Base-by-base conservation (phyloP, 2,797 vertebrate species). In the Myotis daubentonii region DNA sequence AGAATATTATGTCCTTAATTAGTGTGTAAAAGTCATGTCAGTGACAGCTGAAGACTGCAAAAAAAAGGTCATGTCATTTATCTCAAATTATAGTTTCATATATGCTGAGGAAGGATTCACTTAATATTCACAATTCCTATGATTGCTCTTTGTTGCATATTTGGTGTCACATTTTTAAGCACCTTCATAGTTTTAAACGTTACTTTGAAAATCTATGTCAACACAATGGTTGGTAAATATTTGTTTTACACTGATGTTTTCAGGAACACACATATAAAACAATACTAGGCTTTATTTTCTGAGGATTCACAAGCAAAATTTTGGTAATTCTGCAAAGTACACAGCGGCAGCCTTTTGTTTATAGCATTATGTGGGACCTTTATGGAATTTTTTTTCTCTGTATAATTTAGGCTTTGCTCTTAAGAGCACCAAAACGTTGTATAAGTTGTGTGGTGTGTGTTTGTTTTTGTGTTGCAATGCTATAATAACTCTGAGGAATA, bases 231-330 rank as follows among this genome's bases (percentile, higher is more conserved):
- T 85, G 44, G 44, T 90, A 57, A 76, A 80, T n/a, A 28, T 15
- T 65, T 83, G 6, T 87, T 94, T 96, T 92, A 70, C 8, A 33
- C 7, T 84, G 57, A 89, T 75, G 2, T 79, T 83, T 96, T 55
- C 75, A 72, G 66, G 23, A 85, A 74, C 1, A 28, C 10, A 76
- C 6, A 89, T 89, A 41, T 75, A 60, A 92, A 82, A 55, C 20
- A 90, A 20, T 23, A n/a, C 41, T 44, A 65, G 12, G 6, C 2
- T 91, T 38, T 51, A 15, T 79, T 91, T 89, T 89, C 36, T 88
- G 33, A 88, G 79, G 47, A 23, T 91, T 36, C 15, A 9, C 51
- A 11, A 86, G 33, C 38, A 86, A 87, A 53, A 66, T 53, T 23
- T 92, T 83, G 22, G 23, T 93, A 65, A 30, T 6, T 84, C n/a